Base-by-base conservation (phyloP, 2,888 invertebrate genomes). In the Podotricha telesiphe region DNA sequence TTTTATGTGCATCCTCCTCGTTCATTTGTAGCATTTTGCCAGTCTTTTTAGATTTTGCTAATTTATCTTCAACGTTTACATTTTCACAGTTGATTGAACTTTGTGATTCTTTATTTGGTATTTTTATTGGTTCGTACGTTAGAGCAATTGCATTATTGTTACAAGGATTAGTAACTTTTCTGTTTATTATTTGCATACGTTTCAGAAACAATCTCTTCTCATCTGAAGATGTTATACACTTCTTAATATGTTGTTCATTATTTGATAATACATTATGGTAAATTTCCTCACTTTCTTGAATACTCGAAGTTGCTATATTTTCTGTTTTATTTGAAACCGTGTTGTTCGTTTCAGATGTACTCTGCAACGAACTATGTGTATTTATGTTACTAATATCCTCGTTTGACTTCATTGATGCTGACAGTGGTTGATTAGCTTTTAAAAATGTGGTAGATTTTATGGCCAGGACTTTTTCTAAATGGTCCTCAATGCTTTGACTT, bases 101-200 rank as follows among this genome's bases (percentile, higher is more conserved):
- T 62, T 48, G 28, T 42, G 45, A 62, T 50, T 55, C 51, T 53
- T 58, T 11, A 37, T 67, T 73, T 48, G 34, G 28, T 15, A n/a
- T 19, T 53, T 69, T 67, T 48, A 78, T 71, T 34, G 88, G 84
- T 45, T 75, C 69, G 74, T 87, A 90, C 15, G 76, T 75, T 42
- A 92, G 77, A 13, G 89, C 80, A 68, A 91, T 92, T 0, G 86
- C 78, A 53, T 81, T 77, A 47, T 77, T 71, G 51, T 75, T 72
- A 68, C 76, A 82, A 19, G 73, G 71, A 75, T 84, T 80, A 50
- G 70, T 77, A 65, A 83, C 77, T 75, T 83, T 77, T 74, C 89
- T 83, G 75, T 87, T 87, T 20, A 88, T 70, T 74, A 92, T 82
- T 48, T 83, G 82, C 61, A 83, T 73, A 3, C 91, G 83, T 78